Evolutionary conservation across 2,797 vertebrate genomes (phyloP).

Genomic region (Bovichtus diacanthus): DNA sequence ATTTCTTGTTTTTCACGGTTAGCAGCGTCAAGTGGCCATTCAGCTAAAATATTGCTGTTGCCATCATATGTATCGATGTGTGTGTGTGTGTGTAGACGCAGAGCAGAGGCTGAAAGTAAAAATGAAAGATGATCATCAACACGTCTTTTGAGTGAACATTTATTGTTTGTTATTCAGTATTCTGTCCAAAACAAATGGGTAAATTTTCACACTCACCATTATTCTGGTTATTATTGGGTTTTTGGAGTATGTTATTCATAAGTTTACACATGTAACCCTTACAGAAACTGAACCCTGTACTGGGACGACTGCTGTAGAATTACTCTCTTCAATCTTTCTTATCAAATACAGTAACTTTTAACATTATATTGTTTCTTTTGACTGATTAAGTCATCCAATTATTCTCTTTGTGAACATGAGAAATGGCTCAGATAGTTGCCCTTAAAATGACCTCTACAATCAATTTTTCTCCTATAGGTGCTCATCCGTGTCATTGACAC

Average conservation of each 20-base stretch:
- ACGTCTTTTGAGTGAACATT: background rate
- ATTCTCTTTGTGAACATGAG: background rate
- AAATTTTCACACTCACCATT: background rate
- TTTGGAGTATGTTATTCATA: background rate
- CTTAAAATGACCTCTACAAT: no score
- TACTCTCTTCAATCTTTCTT: background rate
- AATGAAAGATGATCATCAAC: background rate
- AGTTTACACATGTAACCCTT: background rate
- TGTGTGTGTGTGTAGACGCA: background rate
- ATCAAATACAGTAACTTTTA: background rate
- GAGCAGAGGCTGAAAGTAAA: background rate
- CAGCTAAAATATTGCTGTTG: slow-evolving; percentile 58
- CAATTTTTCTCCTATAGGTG: slow-evolving; percentile 82
- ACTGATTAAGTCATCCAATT: background rate
- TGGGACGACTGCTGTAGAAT: background rate
- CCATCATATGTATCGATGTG: slow-evolving; percentile 28
- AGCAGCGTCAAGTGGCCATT: slow-evolving; percentile 52
- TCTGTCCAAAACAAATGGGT: background rate
- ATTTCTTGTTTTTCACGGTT: slow-evolving; percentile 61
- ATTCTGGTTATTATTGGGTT: slow-evolving; percentile 8
- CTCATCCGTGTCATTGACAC: slow-evolving; percentile 97
- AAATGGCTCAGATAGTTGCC: background rate
- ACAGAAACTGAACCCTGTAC: background rate
- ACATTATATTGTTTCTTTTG: background rate
- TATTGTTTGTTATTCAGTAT: background rate